Evolutionary conservation across 2,888 invertebrate species (phyloP).

Genomic region (Lasioglossum malachurum): DNA sequence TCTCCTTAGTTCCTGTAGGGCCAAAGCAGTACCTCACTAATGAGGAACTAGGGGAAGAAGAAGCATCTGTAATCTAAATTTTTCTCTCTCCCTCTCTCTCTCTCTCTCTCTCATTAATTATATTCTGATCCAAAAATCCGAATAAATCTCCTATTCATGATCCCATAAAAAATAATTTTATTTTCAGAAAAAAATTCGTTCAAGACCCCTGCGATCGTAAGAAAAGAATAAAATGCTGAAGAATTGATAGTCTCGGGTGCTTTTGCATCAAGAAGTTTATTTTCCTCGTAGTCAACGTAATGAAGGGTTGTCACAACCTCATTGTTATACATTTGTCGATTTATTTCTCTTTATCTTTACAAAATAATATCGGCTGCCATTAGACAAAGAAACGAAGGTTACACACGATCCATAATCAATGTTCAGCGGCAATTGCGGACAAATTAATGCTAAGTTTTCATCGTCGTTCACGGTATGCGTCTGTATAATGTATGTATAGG

Average conservation of each 20-base stretch:
- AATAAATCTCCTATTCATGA: not conserved
- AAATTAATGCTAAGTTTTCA: slow-evolving; percentile 56
- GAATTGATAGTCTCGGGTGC: not conserved
- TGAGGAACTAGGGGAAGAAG: no score
- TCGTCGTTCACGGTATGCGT: slow-evolving; percentile 38
- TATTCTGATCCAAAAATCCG: not conserved
- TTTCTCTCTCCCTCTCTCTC: no score
- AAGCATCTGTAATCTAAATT: no score
- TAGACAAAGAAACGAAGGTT: slow-evolving; percentile 77
- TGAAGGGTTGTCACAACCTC: slow-evolving; percentile 14
- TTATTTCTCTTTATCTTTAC: slow-evolving; percentile 81
- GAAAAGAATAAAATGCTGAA: not conserved
- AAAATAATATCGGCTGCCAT: slow-evolving; percentile 78
- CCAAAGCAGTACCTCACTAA: no score
- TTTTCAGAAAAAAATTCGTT: not conserved
- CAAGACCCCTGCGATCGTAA: not conserved
- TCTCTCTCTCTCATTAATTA: no score
- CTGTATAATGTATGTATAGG: not conserved
- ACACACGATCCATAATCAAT: slow-evolving; percentile 56
- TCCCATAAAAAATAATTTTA: not conserved
- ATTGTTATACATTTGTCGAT: slow-evolving; percentile 69
- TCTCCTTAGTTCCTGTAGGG: no score
- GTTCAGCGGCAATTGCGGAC: slow-evolving; percentile 46
- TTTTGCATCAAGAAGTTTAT: slow-evolving; percentile 10
- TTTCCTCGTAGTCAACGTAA: not conserved